Evolutionary conservation across 2,888 invertebrate genomes (phyloP), one percentile per base, ranked within the genome.

Genomic region (Periphyllus acericola): DNA sequence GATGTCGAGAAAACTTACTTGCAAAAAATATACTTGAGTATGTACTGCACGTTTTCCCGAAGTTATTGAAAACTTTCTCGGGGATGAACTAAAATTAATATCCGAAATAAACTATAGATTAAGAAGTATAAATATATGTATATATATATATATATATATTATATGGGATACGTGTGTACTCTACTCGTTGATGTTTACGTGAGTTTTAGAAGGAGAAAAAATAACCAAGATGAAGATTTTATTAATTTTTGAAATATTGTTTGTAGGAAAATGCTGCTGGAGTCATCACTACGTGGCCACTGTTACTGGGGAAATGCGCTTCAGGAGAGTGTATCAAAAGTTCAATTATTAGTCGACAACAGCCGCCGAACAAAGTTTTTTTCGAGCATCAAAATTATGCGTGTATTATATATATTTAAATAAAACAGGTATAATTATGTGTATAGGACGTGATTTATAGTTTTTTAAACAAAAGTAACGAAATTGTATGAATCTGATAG

Each of bases 41-140:
- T 0, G 17, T 46, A 3, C 0, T 14, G 25, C 25, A 82, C 71
- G 32, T 82, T 46, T 79, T 81, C 14, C 19, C 4, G 21, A 14
- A 81, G 68, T 68, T 71, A 46, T 71, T 46, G 32, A 46, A 71
- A 68, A 82, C 32, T 52, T 71, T 4, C 21, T 17, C 32, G 46
- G 21, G 14, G 25, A 82, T 32, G 8, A 71, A 82, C 71, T 32
- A 40, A 32, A 71, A 52, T 71, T 82, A 82, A 32, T 46, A 52
- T 71, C 25, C 17, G 14, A 46, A 46, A 32, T 81, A 46, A 81
- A 71, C 68, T 71, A 78, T 36, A 71, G 9, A 81, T 71, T 19
- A 46, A 81, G 1, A 68, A 40, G 11, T 40, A 29, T 81, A 68
- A n/a, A 68, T 25, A 25, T 34, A 32, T 21, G 52, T 52, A 76